Conservation (phyloP, 2,888 invertebrate genomes). For the Gastracanthus pulcherrimus region DNA sequence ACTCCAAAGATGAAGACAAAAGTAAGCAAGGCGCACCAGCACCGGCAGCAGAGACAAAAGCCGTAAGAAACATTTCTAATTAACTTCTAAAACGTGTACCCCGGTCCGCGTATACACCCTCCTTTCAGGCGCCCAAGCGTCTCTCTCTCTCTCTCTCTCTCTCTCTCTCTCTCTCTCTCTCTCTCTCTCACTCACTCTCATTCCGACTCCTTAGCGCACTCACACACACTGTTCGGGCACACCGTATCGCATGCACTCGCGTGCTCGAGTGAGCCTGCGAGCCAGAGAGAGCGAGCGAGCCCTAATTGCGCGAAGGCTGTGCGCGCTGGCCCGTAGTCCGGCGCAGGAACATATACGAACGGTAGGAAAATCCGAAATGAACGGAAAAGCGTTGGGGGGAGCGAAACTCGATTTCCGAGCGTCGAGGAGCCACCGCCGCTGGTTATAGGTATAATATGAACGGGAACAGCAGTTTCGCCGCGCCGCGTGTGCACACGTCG, state of each 20-base stretch:
- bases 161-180: neutral
- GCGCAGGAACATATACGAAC: too few species aligned
- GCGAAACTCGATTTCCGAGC: conserved; percentile 24
- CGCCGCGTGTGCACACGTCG: conserved; percentile 14
- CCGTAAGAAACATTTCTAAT: neutral
- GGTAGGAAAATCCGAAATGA: neutral
- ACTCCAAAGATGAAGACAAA: neutral
- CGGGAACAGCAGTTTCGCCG: neutral
- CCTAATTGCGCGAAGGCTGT: conserved; percentile 27
- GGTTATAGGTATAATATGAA: neutral
- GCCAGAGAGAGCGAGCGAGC: neutral
- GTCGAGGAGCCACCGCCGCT: neutral
- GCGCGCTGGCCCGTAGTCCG: neutral
- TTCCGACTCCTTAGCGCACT: neutral
- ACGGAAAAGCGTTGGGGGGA: conserved; percentile 2
- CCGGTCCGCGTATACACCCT: neutral
- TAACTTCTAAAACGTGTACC: neutral
- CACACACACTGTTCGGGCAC: neutral
- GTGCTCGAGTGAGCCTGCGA: neutral
- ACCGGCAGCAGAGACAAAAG: neutral
- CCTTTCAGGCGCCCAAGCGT: neutral
- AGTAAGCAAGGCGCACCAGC: neutral
- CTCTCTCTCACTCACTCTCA: neutral
- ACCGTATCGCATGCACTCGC: neutral
- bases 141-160: neutral